phyloP scores from a whole-genome alignment of 2,113 vertebrate species.

The Upupa epops region DNA sequence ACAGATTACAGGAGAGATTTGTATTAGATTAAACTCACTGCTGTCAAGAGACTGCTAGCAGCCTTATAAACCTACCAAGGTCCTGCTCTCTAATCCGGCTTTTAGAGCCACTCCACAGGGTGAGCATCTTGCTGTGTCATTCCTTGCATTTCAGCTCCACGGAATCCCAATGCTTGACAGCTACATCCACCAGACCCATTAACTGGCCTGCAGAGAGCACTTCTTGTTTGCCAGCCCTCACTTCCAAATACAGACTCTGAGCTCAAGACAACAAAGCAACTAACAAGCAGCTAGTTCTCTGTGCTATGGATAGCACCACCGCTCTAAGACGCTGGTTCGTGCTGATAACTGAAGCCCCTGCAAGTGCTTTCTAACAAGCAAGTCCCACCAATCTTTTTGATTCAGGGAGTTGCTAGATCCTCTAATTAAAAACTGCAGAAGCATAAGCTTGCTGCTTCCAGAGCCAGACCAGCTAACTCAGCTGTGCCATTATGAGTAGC shows the following conservation, averaged over 20 bases:
- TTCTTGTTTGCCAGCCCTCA: neutral
- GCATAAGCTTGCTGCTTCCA: neutral
- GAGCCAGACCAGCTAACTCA: neutral
- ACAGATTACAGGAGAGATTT: neutral
- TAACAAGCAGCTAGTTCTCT: neutral
- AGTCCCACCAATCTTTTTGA: neutral
- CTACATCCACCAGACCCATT: neutral
- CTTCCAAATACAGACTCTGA: neutral
- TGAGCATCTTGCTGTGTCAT: constrained; percentile 64
- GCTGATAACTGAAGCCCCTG: neutral
- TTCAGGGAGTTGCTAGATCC: neutral
- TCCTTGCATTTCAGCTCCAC: neutral
- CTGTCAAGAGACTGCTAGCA: neutral
- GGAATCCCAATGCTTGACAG: neutral
- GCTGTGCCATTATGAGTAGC: neutral
- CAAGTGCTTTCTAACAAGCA: neutral
- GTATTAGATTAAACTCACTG: neutral
- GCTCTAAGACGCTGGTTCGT: neutral
- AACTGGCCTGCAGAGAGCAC: constrained; percentile 1
- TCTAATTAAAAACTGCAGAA: neutral
- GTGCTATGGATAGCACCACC: neutral
- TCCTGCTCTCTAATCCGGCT: neutral
- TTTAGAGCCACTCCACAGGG: neutral
- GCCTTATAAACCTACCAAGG: neutral
- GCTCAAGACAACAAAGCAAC: neutral